phyloP scores from a whole-genome alignment of 2,888 invertebrate species.

The Lysandra bellargus region DNA sequence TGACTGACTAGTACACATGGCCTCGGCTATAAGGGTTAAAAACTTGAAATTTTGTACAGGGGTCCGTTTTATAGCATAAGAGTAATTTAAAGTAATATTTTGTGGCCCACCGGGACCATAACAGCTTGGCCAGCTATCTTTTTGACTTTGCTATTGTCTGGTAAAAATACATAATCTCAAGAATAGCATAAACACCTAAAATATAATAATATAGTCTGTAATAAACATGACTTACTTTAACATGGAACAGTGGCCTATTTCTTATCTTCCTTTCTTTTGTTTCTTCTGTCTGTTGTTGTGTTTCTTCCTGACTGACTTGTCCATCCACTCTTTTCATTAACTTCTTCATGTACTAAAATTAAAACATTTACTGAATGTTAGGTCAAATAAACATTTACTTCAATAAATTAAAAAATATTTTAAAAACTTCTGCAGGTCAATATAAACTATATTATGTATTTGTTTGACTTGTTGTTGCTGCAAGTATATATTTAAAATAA shows the following conservation, averaged over 20 bases:
- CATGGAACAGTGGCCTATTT: slow-evolving; percentile 67
- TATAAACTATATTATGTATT: no score
- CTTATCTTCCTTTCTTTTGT: slow-evolving; percentile 64
- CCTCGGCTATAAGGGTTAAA: no score
- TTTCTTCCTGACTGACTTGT: slow-evolving; percentile 42
- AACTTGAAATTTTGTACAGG: no score
- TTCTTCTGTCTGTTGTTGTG: slow-evolving; percentile 49
- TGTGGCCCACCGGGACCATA: no score
- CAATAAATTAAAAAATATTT: background rate
- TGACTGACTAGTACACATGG: no score
- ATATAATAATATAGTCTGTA: background rate
- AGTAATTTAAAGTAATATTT: no score
- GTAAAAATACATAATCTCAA: no score
- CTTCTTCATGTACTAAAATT: slow-evolving; percentile 85
- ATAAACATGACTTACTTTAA: slow-evolving; percentile 59
- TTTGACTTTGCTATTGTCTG: no score
- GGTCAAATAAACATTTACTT: background rate
- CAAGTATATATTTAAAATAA: no score
- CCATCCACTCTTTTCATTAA: slow-evolving; percentile 79
- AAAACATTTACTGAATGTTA: background rate
- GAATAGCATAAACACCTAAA: background rate
- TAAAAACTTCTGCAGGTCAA: background rate
- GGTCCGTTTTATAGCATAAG: no score
- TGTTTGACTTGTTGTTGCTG: no score
- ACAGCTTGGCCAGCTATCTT: no score